phyloP scores from a whole-genome alignment of 2,113 vertebrate species.

The Etheostoma spectabile region DNA sequence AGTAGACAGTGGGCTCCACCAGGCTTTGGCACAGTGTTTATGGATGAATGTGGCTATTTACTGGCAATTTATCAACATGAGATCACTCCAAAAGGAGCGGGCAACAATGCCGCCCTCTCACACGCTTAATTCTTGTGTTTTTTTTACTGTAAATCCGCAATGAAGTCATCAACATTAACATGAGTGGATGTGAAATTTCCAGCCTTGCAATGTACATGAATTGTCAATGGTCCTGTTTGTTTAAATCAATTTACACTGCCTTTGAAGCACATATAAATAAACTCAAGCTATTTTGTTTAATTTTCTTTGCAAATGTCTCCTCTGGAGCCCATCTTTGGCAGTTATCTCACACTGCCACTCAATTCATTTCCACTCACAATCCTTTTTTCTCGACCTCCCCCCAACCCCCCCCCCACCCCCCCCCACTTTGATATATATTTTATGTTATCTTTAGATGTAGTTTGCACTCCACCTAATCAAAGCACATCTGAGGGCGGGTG shows the following conservation, averaged over 20 bases:
- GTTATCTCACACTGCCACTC: slow-evolving; percentile 70
- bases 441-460: neutral
- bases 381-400: slow-evolving; percentile 11
- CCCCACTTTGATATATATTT: slow-evolving; percentile 32
- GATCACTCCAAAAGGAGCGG: slow-evolving; percentile 56
- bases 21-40: slow-evolving; percentile 33
- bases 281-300: slow-evolving; percentile 23
- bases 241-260: no score
- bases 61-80: slow-evolving; percentile 49
- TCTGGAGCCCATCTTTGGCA: slow-evolving; percentile 73
- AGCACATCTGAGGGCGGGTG: slow-evolving; percentile 53
- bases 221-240: slow-evolving; percentile 53
- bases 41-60: slow-evolving; percentile 61
- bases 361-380: slow-evolving; percentile 68
- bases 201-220: slow-evolving; percentile 66
- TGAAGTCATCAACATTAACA: slow-evolving; percentile 78
- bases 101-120: no score
- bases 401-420: neutral
- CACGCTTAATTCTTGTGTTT: slow-evolving; percentile 71
- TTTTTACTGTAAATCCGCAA: slow-evolving; percentile 81
- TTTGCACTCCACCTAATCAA: slow-evolving; percentile 43
- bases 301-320: slow-evolving; percentile 71
- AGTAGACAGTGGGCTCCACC: slow-evolving; percentile 39
- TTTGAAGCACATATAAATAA: neutral
- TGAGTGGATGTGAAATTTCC: slow-evolving; percentile 58